These are phyloP conservation scores for Glyphotaelius pellucidus DNA, from an alignment of 2,888 invertebrate species.

Conservation along the genomic window DNA sequence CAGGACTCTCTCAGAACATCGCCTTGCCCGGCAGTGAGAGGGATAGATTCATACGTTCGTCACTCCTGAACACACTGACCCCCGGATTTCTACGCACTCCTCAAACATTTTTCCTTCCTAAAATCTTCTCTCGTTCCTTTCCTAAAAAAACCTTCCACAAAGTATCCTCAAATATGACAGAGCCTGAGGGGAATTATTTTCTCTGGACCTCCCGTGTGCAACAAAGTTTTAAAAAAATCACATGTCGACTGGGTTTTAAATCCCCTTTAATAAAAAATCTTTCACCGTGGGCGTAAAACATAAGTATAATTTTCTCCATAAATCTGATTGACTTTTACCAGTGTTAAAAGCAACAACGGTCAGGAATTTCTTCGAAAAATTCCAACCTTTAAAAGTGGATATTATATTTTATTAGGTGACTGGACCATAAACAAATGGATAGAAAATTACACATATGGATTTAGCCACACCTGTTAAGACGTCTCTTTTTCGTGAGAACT, in stretches of 20 bases:
- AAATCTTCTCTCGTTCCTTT: no score
- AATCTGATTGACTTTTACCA: constrained; percentile 4
- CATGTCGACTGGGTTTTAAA: constrained; percentile 12
- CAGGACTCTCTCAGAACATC: no score
- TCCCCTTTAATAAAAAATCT: constrained; percentile 2
- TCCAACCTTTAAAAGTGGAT: neutral
- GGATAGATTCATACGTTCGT: no score
- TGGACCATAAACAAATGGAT: neutral
- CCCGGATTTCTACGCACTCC: no score
- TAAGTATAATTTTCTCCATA: constrained; percentile 4
- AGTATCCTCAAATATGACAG: no score
- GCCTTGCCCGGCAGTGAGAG: no score
- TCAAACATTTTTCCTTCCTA: no score
- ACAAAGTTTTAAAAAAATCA: no score
- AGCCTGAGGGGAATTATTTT: no score
- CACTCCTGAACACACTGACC: no score
- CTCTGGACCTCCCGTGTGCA: no score
- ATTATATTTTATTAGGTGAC: neutral
- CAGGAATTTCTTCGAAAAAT: neutral
- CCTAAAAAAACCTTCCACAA: no score
- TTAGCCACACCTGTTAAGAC: neutral
- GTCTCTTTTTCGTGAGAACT: neutral
- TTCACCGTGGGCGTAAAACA: constrained; percentile 20
- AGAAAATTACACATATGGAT: neutral
- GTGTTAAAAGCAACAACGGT: neutral